phyloP scores from a whole-genome alignment of 2,888 invertebrate species.

The Drosophila pseudotalamancana region DNA sequence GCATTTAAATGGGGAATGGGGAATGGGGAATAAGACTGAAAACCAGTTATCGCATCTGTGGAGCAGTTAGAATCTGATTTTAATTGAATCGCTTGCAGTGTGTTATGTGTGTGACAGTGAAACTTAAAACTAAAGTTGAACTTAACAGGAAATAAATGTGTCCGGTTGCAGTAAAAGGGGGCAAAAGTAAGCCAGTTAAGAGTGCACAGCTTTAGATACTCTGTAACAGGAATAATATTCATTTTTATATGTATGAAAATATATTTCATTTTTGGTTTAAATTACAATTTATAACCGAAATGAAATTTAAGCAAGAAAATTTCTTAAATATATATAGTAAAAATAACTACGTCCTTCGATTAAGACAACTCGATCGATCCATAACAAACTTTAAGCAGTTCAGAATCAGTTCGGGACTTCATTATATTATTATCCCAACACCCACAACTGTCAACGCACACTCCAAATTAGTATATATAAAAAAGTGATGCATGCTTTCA shows the following conservation, averaged over 20 bases:
- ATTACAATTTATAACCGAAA: no score
- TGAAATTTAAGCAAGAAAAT: no score
- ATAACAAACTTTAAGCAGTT: background rate
- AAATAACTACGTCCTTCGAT: no score
- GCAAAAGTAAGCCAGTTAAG: no score
- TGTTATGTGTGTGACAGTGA: background rate
- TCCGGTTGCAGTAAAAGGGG: background rate
- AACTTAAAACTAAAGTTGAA: conserved; percentile 1
- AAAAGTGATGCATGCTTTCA: conserved; percentile 33
- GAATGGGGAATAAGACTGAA: background rate
- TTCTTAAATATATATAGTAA: no score
- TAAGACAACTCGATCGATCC: no score
- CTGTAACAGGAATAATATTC: no score
- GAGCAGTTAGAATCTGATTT: background rate
- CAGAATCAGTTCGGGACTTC: no score
- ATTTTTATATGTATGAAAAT: no score
- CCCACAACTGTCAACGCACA: background rate
- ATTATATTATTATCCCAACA: background rate
- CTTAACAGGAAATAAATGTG: background rate
- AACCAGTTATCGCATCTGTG: conserved; percentile 3
- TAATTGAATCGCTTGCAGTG: conserved; percentile 16
- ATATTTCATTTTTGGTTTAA: no score
- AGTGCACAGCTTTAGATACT: no score
- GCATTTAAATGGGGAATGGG: conserved; percentile 9
- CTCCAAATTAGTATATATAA: background rate